Base-by-base conservation (phyloP, 2,113 vertebrate species). In the Nycticryphes semicollaris region DNA sequence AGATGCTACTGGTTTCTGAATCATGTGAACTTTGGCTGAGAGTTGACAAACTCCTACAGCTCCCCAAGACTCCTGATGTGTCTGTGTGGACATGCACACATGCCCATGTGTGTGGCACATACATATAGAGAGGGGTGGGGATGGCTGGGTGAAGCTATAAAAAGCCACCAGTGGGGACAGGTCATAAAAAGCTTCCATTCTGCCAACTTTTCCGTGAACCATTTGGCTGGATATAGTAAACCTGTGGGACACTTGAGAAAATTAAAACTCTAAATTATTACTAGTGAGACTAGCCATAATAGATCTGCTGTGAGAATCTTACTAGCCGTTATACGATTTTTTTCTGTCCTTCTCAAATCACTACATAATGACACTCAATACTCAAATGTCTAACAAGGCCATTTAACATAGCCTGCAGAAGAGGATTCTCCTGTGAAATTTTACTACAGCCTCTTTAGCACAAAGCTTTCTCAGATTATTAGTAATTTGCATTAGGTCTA, bases 251-350 rank as follows among this genome's bases (percentile, higher is more conserved):
- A 8, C 73, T 84, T 89, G 83, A 96, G 96, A 93, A 97, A 97
- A 97, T 97, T 97, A 97, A 97, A 97, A 93, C 89, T 93, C 94
- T 96, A 95, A 97, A 97, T 97, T 97, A 97, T 96, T 96, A 77
- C 20, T 66, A 73, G 87, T 78, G 92, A 92, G 85, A 93, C 85
- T 78, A 90, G 87, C 89, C 79, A 84, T 95, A 97, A 97, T 94
- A 97, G 95, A 97, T 94, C 76, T 94, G 73, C 59, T 75, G 39
- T 84, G 63, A 94, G 82, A 96, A 93, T 84, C 87, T 93, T 97
- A 94, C 94, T 84, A 87, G 95, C 92, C 91, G 77, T 91, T 94
- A 95, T 96, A 95, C 53, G 33, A 83, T 89, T 95, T 97, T 97
- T 93, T 90, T 95, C 90, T 93, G 81, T 97, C 95, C 94, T 90